phyloP scores from a whole-genome alignment of 1,140 invertebrate species.

The Scaptomyza pallida region DNA sequence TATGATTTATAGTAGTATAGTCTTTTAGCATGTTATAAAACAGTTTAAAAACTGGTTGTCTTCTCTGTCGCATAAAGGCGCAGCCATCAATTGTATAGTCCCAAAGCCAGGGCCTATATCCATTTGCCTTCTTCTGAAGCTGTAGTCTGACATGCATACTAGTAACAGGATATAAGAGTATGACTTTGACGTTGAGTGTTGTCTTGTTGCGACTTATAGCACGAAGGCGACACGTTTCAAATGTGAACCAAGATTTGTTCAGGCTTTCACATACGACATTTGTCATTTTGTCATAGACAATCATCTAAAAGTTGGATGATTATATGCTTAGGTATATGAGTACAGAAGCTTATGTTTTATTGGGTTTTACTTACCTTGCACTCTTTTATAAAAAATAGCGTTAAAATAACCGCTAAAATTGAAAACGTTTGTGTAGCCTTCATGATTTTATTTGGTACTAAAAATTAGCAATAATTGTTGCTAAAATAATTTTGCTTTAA shows the following conservation, averaged over 20 bases:
- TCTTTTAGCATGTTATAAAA: conserved; percentile 8
- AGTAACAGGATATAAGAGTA: conserved; percentile 1
- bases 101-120: conserved; percentile 16
- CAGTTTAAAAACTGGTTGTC: conserved; percentile 16
- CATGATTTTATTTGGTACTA: background rate
- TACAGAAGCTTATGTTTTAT: no score
- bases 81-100: conserved; percentile 27
- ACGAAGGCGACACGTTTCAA: conserved; percentile 21
- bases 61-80: conserved; percentile 12
- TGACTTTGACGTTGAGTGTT: background rate
- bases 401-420: background rate
- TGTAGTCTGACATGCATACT: background rate
- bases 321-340: no score
- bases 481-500: no score
- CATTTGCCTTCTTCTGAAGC: conserved; percentile 19
- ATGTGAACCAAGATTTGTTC: conserved; percentile 18
- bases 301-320: conserved; percentile 12
- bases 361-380: no score
- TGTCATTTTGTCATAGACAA: conserved; percentile 24
- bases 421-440: background rate
- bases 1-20: conserved; percentile 38
- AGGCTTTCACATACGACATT: conserved; percentile 29
- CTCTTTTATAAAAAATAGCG: no score
- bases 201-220: conserved; percentile 28
- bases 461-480: background rate